A percentile compares a stretch with the other conserved stretches of the same genome.
Evolutionary conservation across 2,113 vertebrate genomes (phyloP).

Genomic region (Hippopotamus amphibius): DNA sequence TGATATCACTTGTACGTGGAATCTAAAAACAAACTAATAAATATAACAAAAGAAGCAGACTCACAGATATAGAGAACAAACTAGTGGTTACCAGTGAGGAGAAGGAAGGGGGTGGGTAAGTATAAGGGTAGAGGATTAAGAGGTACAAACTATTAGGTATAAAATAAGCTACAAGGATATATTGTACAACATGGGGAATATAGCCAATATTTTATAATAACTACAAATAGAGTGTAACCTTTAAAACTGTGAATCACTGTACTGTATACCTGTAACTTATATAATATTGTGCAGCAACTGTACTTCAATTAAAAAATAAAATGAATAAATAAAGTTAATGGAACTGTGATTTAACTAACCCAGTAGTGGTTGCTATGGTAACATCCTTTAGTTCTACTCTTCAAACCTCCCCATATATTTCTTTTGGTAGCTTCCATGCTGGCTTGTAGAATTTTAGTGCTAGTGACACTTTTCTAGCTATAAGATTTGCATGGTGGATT

Average conservation of each 20-base stretch:
- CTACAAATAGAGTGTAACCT: no score
- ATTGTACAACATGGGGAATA: neutral
- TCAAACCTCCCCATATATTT: neutral
- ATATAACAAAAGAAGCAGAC: neutral
- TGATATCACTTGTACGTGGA: neutral
- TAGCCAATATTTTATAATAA: no score
- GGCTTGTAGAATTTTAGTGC: neutral
- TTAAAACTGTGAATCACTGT: no score
- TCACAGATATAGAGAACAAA: neutral
- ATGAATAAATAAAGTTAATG: slow-evolving; percentile 44
- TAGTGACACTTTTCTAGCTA: neutral
- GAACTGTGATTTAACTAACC: slow-evolving; percentile 21
- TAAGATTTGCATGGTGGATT: neutral
- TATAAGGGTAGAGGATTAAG: neutral
- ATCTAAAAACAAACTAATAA: neutral
- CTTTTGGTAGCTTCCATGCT: slow-evolving; percentile 4
- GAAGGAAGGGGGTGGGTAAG: neutral
- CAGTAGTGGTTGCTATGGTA: slow-evolving; percentile 14
- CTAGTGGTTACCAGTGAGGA: neutral
- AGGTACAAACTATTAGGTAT: neutral
- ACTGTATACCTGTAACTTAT: no score
- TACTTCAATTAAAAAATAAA: no score
- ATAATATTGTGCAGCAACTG: no score
- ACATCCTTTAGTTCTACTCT: neutral
- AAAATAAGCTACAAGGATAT: neutral